phyloP scores from a whole-genome alignment of 2,113 vertebrate genomes.

The Syrrhaptes paradoxus region DNA sequence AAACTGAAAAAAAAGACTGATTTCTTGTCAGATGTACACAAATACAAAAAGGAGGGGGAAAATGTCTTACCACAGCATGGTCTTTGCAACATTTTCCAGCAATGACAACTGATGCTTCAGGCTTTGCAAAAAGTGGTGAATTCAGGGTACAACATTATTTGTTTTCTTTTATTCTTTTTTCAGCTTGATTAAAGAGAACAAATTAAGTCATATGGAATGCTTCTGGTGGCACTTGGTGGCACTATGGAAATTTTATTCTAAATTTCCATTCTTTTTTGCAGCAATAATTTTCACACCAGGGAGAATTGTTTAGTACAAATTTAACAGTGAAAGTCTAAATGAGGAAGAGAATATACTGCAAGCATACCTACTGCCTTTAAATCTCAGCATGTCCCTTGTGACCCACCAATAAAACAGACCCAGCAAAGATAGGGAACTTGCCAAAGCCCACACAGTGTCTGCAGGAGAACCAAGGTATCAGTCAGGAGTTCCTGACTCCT shows the following conservation, averaged over 20 bases:
- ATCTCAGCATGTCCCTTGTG: background rate
- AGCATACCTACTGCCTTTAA: background rate
- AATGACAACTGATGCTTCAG: background rate
- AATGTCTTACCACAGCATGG: background rate
- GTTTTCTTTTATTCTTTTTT: background rate
- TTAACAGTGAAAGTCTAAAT: background rate
- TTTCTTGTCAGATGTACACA: background rate
- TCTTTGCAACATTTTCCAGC: background rate
- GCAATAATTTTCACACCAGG: background rate
- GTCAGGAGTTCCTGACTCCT: background rate
- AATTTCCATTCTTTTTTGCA: background rate
- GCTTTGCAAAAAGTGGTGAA: background rate
- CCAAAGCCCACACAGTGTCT: background rate
- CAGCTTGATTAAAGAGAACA: background rate
- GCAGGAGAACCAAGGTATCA: background rate
- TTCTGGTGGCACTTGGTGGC: background rate
- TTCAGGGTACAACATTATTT: background rate
- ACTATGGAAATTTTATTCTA: background rate
- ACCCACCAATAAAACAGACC: background rate
- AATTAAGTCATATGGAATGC: background rate
- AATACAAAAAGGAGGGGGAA: background rate
- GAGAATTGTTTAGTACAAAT: background rate
- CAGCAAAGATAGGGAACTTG: background rate
- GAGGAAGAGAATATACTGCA: background rate
- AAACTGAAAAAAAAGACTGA: background rate